Percentiles rank a stretch among this genome's conserved stretches.
phyloP scores from a whole-genome alignment of 2,113 vertebrate genomes.

The Eidolon helvum region DNA sequence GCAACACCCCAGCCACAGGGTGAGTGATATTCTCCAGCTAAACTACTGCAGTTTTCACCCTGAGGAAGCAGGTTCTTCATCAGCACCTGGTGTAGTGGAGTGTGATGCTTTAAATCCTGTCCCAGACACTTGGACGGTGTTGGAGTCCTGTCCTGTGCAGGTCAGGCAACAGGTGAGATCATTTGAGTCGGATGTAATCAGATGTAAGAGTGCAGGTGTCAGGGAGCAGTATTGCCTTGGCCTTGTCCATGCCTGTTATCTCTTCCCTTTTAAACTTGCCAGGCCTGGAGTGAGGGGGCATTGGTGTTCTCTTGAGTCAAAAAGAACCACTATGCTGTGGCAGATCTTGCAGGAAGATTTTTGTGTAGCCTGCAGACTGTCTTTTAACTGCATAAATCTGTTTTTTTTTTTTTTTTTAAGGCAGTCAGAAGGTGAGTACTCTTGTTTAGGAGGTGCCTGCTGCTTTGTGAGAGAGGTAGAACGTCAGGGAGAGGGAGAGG shows the following conservation, averaged over 20 bases:
- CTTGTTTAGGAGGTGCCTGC: background rate
- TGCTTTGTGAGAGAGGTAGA: background rate
- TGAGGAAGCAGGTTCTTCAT: background rate
- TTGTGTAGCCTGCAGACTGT: background rate
- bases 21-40: background rate
- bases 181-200: background rate
- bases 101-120: background rate
- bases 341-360: background rate
- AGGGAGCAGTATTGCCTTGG: background rate
- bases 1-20: background rate
- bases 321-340: background rate
- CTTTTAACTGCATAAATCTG: background rate
- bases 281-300: background rate
- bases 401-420: background rate
- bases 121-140: background rate
- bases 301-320: background rate
- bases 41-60: background rate
- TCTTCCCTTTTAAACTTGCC: background rate
- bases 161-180: background rate
- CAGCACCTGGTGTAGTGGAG: rapidly evolving
- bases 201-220: background rate
- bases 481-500: background rate
- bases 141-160: background rate
- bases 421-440: background rate
- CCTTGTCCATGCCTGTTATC: background rate